Base-by-base conservation (phyloP, 2,888 invertebrate genomes). In the Tupiocoris notatus region DNA sequence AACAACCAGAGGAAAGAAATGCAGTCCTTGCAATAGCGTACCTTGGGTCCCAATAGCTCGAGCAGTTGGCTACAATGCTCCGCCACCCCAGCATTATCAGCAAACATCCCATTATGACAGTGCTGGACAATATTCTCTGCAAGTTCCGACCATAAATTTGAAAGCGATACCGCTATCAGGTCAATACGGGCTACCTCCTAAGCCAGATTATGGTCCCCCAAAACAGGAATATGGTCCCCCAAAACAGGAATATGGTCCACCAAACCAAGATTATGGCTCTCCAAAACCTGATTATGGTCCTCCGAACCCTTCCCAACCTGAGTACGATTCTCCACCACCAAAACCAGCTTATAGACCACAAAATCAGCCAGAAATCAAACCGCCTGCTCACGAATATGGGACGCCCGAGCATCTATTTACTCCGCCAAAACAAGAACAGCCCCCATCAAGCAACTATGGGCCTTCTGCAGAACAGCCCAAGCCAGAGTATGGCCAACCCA, bases 41-140 rank as follows among this genome's bases (percentile, higher is more conserved):
- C 93, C 94, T 77, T 94, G 94, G 94, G 88, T 92, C 81, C 94
- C 94, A 56, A 89, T 93, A n/a, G 80, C 81, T 2, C 64, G 81
- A 57, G 79, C 80, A 9, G 75, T 80, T 2, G 75, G 70, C 61
- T 77, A 6, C 70, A 73, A 79, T 79, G 68, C 83, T 16, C 82
- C 82, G 39, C 82, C 82, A 12, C 79, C 81, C 22, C 25, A 54
- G 25, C 54, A 57, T 20, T 12, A 39, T 39, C 16, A 78, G 16
- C 78, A 78, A 54, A 65, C 66, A 54, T 66, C 75, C 9, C 73
- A 73, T 65, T 80, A 81, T 76, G 79, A 79, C 22, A 62, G 54
- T n/a, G 18, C 23, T 39, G 73, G 73, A 2, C 24, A 73, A 23
- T 73, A 73, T 21, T 62, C 73, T 6, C 54, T 73, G 18, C 73